Conservation (phyloP, 2,888 invertebrate genomes). For the Lasioglossum pauxillum region DNA sequence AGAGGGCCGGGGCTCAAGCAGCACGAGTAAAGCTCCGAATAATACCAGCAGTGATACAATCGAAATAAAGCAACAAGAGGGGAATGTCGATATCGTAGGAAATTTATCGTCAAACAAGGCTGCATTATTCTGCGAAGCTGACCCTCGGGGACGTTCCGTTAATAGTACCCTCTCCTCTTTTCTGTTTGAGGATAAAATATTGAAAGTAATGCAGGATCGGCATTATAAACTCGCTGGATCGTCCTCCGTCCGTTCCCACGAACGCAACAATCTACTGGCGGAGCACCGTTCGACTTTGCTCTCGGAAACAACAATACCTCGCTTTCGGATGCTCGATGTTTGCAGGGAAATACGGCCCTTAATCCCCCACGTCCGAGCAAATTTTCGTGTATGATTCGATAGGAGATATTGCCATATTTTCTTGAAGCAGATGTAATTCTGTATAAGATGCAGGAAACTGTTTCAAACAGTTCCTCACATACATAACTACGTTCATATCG, state of each 20-base stretch:
- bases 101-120: constrained; percentile 64
- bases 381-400: not conserved
- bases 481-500: not conserved
- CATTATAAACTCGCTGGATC: constrained; percentile 35
- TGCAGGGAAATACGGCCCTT: constrained; percentile 1
- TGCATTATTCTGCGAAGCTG: constrained; percentile 49
- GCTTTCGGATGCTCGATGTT: constrained; percentile 38
- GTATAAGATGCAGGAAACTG: not conserved
- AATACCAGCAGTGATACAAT: constrained; percentile 30
- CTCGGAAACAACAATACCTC: constrained; percentile 15
- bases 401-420: not conserved
- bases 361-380: constrained; percentile 16
- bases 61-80: constrained; percentile 53
- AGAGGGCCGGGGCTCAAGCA: not conserved
- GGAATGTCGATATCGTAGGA: constrained; percentile 50
- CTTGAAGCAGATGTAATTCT: not conserved
- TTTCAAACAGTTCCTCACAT: not conserved
- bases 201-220: constrained; percentile 47
- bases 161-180: constrained; percentile 36
- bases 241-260: constrained; percentile 20
- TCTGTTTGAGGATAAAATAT: constrained; percentile 65
- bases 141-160: constrained; percentile 53
- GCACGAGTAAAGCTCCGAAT: constrained; percentile 1
- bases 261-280: constrained; percentile 18
- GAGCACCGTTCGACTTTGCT: constrained; percentile 6